A percentile compares a stretch with the other conserved stretches of the same genome.
Evolutionary conservation across 2,797 vertebrate species (phyloP).

Genomic region (Syngnathus rostellatus): DNA sequence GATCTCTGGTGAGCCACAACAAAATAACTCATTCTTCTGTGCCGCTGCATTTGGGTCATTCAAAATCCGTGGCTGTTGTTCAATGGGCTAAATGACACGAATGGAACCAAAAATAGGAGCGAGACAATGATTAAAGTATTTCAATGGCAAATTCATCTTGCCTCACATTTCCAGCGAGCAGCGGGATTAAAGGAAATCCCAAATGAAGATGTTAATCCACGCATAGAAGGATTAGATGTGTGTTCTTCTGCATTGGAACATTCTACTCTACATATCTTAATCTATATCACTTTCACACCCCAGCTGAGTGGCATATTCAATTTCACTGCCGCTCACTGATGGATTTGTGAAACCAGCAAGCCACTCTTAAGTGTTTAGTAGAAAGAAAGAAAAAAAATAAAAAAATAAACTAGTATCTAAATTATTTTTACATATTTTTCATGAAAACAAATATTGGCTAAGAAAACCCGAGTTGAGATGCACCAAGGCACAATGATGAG

Average conservation of each 20-base stretch:
- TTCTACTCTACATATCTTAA: neutral
- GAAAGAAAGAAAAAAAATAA: neutral
- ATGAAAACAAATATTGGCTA: too few species aligned
- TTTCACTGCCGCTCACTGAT: neutral
- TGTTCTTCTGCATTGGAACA: conserved; percentile 16
- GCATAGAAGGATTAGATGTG: conserved; percentile 38
- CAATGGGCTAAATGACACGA: too few species aligned
- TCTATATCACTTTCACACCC: conserved; percentile 5
- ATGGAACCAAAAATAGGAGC: neutral
- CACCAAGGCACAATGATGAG: too few species aligned
- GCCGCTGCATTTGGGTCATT: neutral
- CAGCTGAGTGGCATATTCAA: neutral
- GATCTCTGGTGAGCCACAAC: neutral
- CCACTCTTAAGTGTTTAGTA: neutral
- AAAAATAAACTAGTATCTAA: neutral
- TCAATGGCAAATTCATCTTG: neutral
- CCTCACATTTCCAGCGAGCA: neutral
- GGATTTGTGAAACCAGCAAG: neutral
- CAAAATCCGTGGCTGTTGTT: neutral
- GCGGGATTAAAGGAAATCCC: conserved; percentile 5
- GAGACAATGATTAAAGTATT: conserved; percentile 2
- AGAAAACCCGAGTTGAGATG: too few species aligned
- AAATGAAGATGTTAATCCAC: conserved; percentile 41
- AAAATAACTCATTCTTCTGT: neutral
- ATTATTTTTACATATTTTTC: too few species aligned